Evolutionary conservation across 2,888 invertebrate genomes (phyloP).

Genomic region (Scelioninae gen. 1): DNA sequence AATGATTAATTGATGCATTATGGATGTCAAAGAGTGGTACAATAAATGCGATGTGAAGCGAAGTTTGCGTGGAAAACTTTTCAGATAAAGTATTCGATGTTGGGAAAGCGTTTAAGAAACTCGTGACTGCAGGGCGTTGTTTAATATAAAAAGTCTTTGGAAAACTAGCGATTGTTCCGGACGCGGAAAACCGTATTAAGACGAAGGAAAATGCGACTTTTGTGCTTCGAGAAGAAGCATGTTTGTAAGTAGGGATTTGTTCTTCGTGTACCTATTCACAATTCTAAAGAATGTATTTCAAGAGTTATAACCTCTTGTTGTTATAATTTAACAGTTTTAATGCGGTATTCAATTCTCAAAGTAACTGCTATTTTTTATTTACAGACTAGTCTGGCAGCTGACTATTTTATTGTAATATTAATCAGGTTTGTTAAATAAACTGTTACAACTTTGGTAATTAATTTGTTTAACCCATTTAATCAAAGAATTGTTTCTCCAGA

Average conservation of each 20-base stretch:
- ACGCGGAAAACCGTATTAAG: slow-evolving; percentile 18
- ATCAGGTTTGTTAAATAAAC: too few relatives aligned
- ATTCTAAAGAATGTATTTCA: slow-evolving; percentile 4
- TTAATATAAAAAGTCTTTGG: slow-evolving; percentile 7
- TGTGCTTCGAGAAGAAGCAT: background rate
- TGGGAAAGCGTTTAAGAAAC: background rate
- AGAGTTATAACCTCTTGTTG: background rate
- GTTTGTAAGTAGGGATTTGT: slow-evolving; percentile 16
- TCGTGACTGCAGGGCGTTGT: slow-evolving; percentile 17
- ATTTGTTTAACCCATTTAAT: too few relatives aligned
- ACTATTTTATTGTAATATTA: too few relatives aligned
- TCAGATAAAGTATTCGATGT: background rate
- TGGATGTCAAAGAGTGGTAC: background rate
- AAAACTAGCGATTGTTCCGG: slow-evolving; percentile 10
- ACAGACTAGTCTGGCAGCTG: too few relatives aligned
- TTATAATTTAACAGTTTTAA: background rate
- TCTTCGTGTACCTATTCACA: slow-evolving; percentile 8
- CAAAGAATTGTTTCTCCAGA: too few relatives aligned
- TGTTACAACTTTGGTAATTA: too few relatives aligned
- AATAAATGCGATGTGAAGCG: background rate
- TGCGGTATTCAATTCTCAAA: background rate
- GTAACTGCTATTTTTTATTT: too few relatives aligned
- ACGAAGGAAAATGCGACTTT: slow-evolving; percentile 3
- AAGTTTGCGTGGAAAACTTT: background rate
- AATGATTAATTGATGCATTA: background rate